phyloP scores from a whole-genome alignment of 2,797 vertebrate genomes.

The Chaetophractus vellerosus region DNA sequence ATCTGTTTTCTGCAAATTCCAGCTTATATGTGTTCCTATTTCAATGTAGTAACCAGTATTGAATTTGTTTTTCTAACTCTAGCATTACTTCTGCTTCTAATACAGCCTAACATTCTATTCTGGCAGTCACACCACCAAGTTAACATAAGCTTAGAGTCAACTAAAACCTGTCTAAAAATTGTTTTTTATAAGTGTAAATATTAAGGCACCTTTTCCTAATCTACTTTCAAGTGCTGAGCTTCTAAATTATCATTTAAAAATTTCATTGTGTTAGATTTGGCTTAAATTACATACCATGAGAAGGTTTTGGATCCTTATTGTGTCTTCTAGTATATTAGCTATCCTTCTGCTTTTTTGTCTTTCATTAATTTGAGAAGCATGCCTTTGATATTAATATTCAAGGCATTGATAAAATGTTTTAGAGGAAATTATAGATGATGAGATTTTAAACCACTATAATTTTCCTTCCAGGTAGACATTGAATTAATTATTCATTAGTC shows the following conservation, averaged over 20 bases:
- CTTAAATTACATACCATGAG: not conserved
- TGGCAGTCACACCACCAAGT: not conserved
- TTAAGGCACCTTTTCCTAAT: not conserved
- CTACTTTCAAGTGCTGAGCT: not conserved
- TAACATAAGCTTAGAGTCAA: not conserved
- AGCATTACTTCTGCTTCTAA: not conserved
- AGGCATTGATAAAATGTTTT: conserved; percentile 24
- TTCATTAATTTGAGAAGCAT: conserved; percentile 43
- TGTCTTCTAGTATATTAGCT: not conserved
- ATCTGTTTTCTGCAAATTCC: not conserved
- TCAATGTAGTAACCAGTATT: not conserved
- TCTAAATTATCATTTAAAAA: conserved; percentile 43
- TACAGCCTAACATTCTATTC: not conserved
- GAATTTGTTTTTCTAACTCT: not conserved
- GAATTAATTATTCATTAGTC: conserved; percentile 45
- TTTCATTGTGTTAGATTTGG: not conserved
- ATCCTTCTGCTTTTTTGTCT: not conserved
- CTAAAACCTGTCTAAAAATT: not conserved
- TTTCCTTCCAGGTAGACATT: conserved; percentile 34
- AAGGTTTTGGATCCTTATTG: not conserved
- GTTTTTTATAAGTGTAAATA: not conserved
- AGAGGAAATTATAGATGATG: not conserved
- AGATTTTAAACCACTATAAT: not conserved
- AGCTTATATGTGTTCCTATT: not conserved
- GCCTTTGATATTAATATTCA: not conserved